Evolutionary conservation across 2,797 vertebrate genomes (phyloP), one percentile per base, ranked within the genome.

Genomic region (Alca torda): DNA sequence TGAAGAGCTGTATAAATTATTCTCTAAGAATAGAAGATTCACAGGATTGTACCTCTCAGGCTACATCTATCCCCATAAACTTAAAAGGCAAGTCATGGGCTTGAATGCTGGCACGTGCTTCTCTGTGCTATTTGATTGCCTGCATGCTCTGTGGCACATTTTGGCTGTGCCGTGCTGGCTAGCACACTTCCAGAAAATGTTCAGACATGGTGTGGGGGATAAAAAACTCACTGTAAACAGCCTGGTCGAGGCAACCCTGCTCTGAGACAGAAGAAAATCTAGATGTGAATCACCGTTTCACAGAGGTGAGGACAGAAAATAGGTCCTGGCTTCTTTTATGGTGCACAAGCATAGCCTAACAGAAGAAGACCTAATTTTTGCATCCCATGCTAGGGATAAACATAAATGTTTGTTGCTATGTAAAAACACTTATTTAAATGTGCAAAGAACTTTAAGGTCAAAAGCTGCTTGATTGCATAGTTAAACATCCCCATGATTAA

Each of bases 121-220:
- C 41, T n/a, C 15, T 59, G 30, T n/a, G 26, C 16, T 57, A 11
- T 39, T 63, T 48, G 16, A 25, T 31, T 46, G 33, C 16, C 9
- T 61, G 10, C 8, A 6, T 11, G 16, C 6, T 72, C 41, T n/a
- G 70, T 3, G 0, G 14, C 3, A 4, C 0, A 1, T 25, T 85
- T n/a, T 82, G 23, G 61, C 51, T 37, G 4, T 48, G 46, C 46
- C 37, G 46, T 0, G 0, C 2, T 3, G 2, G 7, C 9, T 45
- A 56, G 3, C n/a, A 35, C 3, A 2, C 11, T 63, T 14, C 18
- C 43, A 56, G 33, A 60, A 54, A 8, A 54, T 31, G 4, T 35
- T 76, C 46, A 63, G 41, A 12, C 0, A 0, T 23, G 15, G 7
- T 43, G 11, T 82, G 16, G 11, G 5, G 8, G 39, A 57, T 41